Conservation (phyloP, 2,797 vertebrate genomes). For the Apodemus agrarius region DNA sequence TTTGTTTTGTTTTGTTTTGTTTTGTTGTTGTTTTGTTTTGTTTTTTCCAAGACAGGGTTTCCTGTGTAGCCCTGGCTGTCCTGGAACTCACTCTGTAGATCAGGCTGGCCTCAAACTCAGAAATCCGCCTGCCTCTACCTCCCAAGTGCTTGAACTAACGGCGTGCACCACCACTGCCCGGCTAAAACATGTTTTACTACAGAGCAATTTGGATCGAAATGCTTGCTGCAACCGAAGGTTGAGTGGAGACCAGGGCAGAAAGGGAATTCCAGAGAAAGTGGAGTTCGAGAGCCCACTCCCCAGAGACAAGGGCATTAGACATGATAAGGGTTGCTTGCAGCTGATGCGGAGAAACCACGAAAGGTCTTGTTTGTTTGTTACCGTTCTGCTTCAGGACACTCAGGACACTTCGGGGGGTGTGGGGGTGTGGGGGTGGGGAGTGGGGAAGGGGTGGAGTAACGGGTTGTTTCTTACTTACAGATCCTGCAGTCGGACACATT, state of each 20-base stretch:
- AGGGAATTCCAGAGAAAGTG: background rate
- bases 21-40: no score
- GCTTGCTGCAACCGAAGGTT: background rate
- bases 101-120: no score
- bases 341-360: background rate
- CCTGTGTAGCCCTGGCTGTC: no score
- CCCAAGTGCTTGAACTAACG: no score
- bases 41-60: no score
- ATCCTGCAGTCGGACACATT: background rate
- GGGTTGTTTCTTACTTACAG: conserved; percentile 7
- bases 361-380: background rate
- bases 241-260: background rate
- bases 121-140: no score
- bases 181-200: background rate
- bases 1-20: no score
- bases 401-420: no score
- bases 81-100: no score
- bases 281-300: background rate
- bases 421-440: no score
- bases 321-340: background rate
- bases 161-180: no score
- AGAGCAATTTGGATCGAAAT: background rate
- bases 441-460: conserved; percentile 46
- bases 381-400: no score
- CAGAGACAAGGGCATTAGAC: background rate